Conservation (phyloP, 2,797 vertebrate species). For the Galagoides demidoff region DNA sequence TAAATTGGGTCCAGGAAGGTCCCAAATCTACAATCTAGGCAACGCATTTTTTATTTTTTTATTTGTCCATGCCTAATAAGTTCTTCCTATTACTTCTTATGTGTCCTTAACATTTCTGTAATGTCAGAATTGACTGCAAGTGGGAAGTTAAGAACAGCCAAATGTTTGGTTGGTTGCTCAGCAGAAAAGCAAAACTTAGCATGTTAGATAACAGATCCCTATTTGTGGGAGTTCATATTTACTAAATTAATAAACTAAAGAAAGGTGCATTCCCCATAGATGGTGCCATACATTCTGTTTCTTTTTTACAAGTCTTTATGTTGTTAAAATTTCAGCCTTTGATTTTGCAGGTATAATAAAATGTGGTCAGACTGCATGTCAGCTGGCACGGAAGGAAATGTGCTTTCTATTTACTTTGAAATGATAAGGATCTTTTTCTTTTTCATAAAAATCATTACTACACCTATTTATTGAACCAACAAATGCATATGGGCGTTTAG, state of each 20-base stretch:
- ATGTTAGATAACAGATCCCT: background rate
- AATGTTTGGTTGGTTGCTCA: background rate
- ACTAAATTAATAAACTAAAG: background rate
- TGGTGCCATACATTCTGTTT: conserved; percentile 5
- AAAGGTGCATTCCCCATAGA: background rate
- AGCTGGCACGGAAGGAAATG: background rate
- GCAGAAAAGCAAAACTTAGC: background rate
- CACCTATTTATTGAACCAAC: background rate
- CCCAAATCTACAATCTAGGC: background rate
- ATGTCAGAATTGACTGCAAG: too few relatives aligned
- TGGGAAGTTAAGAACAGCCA: background rate
- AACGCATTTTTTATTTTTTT: background rate
- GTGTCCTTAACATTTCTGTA: background rate
- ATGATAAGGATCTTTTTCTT: background rate
- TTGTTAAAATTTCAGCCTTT: conserved; percentile 50
- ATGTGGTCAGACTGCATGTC: conserved; percentile 41
- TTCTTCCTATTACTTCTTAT: background rate
- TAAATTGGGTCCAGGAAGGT: background rate
- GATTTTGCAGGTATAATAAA: conserved; percentile 17
- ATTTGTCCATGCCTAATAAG: background rate
- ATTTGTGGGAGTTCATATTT: background rate
- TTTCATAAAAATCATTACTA: background rate
- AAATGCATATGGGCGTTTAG: background rate
- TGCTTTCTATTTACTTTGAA: conserved; percentile 3
- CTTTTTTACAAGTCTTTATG: background rate